These are phyloP conservation scores for Acanthococcus lagerstroemiae DNA, from an alignment of 2,888 invertebrate genomes.

Conservation along the genomic window DNA sequence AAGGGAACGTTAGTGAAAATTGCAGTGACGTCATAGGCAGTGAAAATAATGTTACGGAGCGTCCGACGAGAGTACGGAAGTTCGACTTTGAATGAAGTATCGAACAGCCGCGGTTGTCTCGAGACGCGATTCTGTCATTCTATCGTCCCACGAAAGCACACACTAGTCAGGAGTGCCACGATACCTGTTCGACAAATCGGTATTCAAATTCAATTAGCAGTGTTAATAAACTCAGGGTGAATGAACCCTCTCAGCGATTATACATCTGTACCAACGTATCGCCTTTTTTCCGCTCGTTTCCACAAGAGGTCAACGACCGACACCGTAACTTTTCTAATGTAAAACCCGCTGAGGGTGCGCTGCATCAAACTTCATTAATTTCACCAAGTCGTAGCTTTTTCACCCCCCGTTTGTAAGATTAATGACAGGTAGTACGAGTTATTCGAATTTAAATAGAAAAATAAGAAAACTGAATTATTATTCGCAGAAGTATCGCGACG, in stretches of 20 bases:
- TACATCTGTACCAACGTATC: slow-evolving; percentile 5
- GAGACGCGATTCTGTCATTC: no score
- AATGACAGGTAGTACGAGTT: slow-evolving; percentile 8
- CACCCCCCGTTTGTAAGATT: slow-evolving; percentile 10
- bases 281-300: slow-evolving; percentile 2
- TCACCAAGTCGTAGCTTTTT: not conserved
- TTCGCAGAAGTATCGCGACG: not conserved
- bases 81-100: no score
- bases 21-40: no score
- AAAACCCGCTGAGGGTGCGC: slow-evolving; percentile 3
- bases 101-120: no score
- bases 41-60: no score
- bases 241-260: slow-evolving; percentile 11
- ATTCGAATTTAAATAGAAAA: not conserved
- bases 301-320: slow-evolving; percentile 21
- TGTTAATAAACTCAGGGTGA: slow-evolving; percentile 5
- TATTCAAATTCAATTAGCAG: not conserved
- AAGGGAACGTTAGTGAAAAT: no score
- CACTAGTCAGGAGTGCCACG: no score
- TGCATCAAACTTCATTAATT: slow-evolving; percentile 21
- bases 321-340: slow-evolving; percentile 11
- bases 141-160: no score
- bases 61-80: no score
- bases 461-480: not conserved
- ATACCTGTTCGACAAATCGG: no score